Percentiles rank a stretch among this genome's conserved stretches.
phyloP scores from a whole-genome alignment of 2,797 vertebrate genomes.

The Adelosebastes latens region DNA sequence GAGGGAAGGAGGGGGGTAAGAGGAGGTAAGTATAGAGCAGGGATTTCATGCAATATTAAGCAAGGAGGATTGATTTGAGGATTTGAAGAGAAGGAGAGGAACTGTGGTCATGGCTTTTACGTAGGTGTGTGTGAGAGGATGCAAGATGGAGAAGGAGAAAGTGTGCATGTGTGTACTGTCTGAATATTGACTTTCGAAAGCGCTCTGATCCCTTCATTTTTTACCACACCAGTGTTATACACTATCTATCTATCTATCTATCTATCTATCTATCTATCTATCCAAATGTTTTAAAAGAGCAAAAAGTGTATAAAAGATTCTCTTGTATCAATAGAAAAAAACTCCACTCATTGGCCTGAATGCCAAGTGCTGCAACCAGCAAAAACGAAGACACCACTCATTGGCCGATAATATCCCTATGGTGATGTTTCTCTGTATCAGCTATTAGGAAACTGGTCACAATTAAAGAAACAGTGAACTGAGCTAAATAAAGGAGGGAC shows the following conservation, averaged over 20 bases:
- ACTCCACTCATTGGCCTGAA: background rate
- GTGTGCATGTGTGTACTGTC: background rate
- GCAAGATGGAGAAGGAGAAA: background rate
- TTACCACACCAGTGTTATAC: background rate
- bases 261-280: background rate
- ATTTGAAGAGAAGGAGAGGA: conserved; percentile 13
- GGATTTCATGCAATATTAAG: conserved; percentile 56
- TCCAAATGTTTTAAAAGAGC: background rate
- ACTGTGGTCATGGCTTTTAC: background rate
- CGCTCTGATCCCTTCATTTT: background rate
- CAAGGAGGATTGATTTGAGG: conserved; percentile 5
- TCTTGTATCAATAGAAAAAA: background rate
- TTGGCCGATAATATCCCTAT: background rate
- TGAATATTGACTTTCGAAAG: conserved; percentile 6
- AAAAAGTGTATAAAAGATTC: background rate
- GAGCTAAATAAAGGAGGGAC: background rate
- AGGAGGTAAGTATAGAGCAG: conserved; percentile 3
- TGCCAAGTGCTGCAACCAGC: background rate
- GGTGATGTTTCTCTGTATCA: background rate
- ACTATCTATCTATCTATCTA: background rate
- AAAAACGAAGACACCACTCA: background rate
- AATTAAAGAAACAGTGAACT: background rate
- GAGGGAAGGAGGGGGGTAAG: background rate
- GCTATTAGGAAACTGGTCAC: background rate
- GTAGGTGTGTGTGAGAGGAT: conserved; percentile 10